A percentile compares a stretch with the other conserved stretches of the same genome.
Evolutionary conservation across 2,113 vertebrate species (phyloP).

Genomic region (Candoia aspera): DNA sequence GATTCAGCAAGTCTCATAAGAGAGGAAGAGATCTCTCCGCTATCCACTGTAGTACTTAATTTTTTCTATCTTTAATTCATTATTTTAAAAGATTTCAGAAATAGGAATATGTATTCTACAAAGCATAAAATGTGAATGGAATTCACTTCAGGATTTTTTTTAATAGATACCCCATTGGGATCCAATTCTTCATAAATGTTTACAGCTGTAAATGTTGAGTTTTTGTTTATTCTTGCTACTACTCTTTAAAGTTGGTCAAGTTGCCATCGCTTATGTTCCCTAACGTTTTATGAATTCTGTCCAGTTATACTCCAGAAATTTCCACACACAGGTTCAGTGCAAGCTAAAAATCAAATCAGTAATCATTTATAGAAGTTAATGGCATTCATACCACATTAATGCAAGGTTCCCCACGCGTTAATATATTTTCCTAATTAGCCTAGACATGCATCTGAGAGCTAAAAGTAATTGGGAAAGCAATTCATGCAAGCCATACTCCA

Average conservation of each 20-base stretch:
- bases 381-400: background rate
- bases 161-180: background rate
- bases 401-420: background rate
- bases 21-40: background rate
- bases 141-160: background rate
- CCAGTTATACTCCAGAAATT: background rate
- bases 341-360: conserved; percentile 1
- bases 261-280: background rate
- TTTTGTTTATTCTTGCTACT: background rate
- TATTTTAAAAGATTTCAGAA: background rate
- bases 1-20: background rate
- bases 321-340: background rate
- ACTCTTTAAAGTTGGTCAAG: background rate
- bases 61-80: background rate
- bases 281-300: background rate
- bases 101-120: background rate
- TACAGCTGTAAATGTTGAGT: background rate
- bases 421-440: background rate
- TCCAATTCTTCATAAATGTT: background rate
- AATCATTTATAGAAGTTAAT: background rate
- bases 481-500: background rate
- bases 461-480: background rate
- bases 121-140: background rate
- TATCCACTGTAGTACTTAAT: background rate
- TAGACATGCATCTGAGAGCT: background rate